These are phyloP conservation scores for Diglossa cyanea DNA, from an alignment of 2,797 vertebrate species.

Conservation along the genomic window DNA sequence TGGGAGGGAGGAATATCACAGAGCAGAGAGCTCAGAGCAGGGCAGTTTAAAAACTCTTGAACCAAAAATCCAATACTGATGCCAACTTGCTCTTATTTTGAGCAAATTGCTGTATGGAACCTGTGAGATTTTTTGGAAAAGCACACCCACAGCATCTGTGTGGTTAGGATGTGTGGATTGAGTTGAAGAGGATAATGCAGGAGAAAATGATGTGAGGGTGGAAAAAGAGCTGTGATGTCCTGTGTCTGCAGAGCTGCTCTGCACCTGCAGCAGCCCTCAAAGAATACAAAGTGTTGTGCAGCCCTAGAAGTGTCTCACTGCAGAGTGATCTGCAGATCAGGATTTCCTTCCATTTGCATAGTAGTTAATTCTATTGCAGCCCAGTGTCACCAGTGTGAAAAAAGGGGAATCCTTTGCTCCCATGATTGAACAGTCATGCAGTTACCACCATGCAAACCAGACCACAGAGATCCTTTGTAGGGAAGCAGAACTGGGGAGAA, in stretches of 20 bases:
- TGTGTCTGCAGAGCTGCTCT: background rate
- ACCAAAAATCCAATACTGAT: background rate
- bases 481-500: background rate
- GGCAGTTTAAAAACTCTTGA: background rate
- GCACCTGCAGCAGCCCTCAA: background rate
- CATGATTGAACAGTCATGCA: background rate
- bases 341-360: background rate
- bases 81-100: background rate
- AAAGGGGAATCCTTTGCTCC: background rate
- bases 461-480: background rate
- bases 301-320: background rate
- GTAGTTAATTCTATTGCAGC: background rate
- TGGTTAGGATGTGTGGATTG: background rate
- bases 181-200: background rate
- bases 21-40: background rate
- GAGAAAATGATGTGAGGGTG: background rate
- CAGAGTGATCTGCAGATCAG: background rate
- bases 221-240: background rate
- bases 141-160: background rate
- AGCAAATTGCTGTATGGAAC: background rate
- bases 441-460: background rate
- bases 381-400: background rate
- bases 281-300: background rate
- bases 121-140: background rate
- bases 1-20: background rate